phyloP scores from a whole-genome alignment of 2,113 vertebrate species.

The Nerophis ophidion region DNA sequence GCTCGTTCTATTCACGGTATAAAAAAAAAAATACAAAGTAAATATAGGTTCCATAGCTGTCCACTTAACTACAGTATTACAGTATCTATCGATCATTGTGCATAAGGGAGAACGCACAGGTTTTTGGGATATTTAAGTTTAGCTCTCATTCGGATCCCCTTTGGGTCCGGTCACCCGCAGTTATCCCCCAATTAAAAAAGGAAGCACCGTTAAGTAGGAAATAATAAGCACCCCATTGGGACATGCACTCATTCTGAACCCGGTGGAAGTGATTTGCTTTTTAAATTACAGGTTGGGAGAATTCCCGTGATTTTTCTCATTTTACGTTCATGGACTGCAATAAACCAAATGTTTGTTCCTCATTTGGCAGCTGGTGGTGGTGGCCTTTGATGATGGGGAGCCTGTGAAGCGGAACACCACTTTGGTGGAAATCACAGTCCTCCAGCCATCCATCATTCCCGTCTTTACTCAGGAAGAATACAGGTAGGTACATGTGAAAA shows the following conservation, averaged over 20 bases:
- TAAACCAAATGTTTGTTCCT: neutral
- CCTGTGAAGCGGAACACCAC: conserved; percentile 84
- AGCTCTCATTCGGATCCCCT: conserved; percentile 29
- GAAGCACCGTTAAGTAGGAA: conserved; percentile 24
- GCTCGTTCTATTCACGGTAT: neutral
- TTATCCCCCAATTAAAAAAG: conserved; percentile 35
- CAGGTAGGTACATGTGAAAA: conserved; percentile 68
- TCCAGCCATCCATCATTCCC: conserved; percentile 94
- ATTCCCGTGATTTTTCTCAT: no score
- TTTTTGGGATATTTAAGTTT: conserved; percentile 24
- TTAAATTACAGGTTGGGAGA: neutral
- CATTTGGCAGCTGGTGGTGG: conserved; percentile 78
- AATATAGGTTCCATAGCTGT: no score
- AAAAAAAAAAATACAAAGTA: no score
- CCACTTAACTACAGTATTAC: neutral
- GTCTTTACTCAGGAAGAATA: conserved; percentile 93
- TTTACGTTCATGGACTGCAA: no score
- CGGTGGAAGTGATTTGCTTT: conserved; percentile 21
- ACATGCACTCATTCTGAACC: conserved; percentile 12
- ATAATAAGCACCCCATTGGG: conserved; percentile 22
- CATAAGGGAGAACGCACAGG: neutral
- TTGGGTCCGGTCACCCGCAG: conserved; percentile 33
- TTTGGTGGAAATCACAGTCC: conserved; percentile 82
- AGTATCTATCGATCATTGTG: no score
- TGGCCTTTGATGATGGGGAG: conserved; percentile 89